Evolutionary conservation across 1,140 invertebrate genomes (phyloP).

Genomic region (Drosophila bipectinata): DNA sequence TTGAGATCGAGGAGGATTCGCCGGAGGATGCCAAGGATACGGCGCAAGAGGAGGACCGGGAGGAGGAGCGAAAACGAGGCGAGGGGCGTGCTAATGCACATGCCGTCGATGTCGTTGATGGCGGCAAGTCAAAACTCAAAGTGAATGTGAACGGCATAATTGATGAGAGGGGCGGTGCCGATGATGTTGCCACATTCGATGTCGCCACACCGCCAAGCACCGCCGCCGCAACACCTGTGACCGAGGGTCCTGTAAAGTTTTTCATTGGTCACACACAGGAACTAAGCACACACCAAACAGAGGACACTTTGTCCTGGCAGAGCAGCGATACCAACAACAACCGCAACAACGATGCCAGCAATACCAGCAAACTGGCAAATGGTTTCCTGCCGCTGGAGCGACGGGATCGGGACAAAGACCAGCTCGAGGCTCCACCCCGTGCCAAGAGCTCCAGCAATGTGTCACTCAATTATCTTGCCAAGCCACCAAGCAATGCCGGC

Average conservation of each 20-base stretch:
- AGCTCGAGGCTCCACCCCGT: constrained; percentile 27
- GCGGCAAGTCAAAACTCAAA: constrained; percentile 65
- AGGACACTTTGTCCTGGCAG: constrained; percentile 70
- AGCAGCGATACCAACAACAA: constrained; percentile 70
- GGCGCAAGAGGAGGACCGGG: not conserved
- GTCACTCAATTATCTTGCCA: constrained; percentile 71
- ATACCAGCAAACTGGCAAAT: constrained; percentile 50
- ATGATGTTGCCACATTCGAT: constrained; percentile 26
- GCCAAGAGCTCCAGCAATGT: constrained; percentile 62
- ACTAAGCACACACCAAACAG: constrained; percentile 52
- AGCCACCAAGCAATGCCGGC: constrained; percentile 33
- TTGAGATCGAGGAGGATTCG: constrained; percentile 32
- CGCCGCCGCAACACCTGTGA: constrained; percentile 31
- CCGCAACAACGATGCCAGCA: constrained; percentile 18
- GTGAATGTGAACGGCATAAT: constrained; percentile 77
- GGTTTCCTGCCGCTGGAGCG: constrained; percentile 53
- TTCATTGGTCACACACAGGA: constrained; percentile 81
- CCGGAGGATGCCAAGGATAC: constrained; percentile 5
- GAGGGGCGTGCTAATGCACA: constrained; percentile 10
- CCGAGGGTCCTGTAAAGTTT: constrained; percentile 72
- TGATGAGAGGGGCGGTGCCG: constrained; percentile 60
- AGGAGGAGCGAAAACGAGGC: not conserved
- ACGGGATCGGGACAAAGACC: constrained; percentile 26
- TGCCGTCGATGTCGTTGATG: constrained; percentile 19
- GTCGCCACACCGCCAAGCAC: constrained; percentile 20